Evolutionary conservation across 2,113 vertebrate genomes (phyloP).

Genomic region (Tragelaphus strepsiceros): DNA sequence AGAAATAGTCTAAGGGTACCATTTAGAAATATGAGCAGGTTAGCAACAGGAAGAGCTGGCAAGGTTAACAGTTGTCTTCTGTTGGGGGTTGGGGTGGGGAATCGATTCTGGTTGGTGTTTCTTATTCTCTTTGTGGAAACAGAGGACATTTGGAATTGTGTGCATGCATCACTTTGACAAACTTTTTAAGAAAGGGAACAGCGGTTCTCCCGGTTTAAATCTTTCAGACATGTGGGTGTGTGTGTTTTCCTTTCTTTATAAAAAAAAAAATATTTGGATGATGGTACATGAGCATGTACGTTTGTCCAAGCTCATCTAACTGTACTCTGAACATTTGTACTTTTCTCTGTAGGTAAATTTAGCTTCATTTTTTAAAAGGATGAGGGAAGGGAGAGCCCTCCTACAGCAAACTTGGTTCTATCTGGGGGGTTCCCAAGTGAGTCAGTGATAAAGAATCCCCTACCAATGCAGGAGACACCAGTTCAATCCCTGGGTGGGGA

Average conservation of each 20-base stretch:
- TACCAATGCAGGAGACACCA: background rate
- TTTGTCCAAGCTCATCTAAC: background rate
- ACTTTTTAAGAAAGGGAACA: too few species aligned
- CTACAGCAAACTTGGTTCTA: fast-evolving
- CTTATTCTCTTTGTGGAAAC: background rate
- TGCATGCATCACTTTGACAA: background rate
- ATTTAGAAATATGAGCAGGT: background rate
- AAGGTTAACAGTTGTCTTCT: too few species aligned
- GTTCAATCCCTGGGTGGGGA: background rate
- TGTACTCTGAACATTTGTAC: background rate
- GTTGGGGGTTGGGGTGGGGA: fast-evolving
- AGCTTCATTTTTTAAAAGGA: background rate
- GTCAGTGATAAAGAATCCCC: background rate
- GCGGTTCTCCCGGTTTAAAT: background rate
- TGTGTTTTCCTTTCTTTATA: background rate
- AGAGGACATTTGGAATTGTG: background rate
- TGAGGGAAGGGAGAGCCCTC: background rate
- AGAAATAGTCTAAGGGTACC: fast-evolving
- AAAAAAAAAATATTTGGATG: background rate
- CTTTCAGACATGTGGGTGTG: too few species aligned
- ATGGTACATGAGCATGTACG: background rate
- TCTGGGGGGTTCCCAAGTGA: background rate
- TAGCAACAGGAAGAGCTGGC: background rate
- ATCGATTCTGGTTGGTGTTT: background rate
- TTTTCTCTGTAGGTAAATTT: background rate